Base-by-base conservation (phyloP, 2,797 vertebrate species). In the Crocodylus rhombifer region DNA sequence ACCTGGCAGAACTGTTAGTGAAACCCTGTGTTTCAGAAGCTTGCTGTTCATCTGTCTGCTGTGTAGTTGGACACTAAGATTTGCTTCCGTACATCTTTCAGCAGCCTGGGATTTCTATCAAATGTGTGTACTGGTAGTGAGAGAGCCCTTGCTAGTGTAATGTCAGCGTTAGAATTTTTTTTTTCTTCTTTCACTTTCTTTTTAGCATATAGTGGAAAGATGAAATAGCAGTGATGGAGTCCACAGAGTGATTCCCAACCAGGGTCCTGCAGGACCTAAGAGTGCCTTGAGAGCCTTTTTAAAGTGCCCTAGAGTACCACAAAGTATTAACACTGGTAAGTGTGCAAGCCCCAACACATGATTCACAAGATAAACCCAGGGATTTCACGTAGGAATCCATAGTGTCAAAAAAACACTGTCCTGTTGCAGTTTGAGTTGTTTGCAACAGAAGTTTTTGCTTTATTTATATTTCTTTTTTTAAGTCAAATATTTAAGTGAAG, bases 141-240 rank as follows among this genome's bases (percentile, higher is more conserved):
- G 57, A 5, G 2, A 7, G 4, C 89, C 80, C 21, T 83, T 76
- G 28, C 21, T 28, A 61, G 0, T 5, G 0, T 2, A 7, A 4
- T 2, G 14, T 76, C 42, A 16, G 4, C 2, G 0, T 4, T 60
- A 67, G n/a, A 3, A 61, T 73, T 87, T 73, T 58, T 4, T 78
- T 80, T 89, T 9, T 62, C 75, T 83, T 26, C 3, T 93, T 74
- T 12, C 3, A 0, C 30, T 82, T 80, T 10, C 79, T 86, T 91
- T 56, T 75, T 55, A 15, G 20, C 11, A 2, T 4, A 4, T 83
- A 1, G 56, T 15, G 74, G 64, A 8, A 30, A 65, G 64, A 0
- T 71, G 23, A 74, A 77, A 65, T 58, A 6, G 2, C 33, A 42
- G 0, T 69, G 42, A 71, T 77, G 62, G 73, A 17, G 13, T 7